A percentile compares a stretch with the other conserved stretches of the same genome.
Conservation (phyloP, 1,140 invertebrate species). For the Acyrthosiphon pisum region DNA sequence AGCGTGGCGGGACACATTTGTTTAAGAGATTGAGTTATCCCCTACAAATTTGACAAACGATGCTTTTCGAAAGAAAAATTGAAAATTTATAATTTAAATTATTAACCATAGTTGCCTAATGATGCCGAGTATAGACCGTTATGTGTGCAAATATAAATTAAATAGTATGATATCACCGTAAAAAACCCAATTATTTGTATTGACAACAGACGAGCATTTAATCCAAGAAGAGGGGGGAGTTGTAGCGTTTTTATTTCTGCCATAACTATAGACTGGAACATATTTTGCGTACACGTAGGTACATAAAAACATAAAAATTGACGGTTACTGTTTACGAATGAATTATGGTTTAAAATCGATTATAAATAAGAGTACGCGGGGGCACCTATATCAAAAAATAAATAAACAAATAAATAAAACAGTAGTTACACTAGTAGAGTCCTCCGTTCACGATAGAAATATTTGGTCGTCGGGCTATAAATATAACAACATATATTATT, state of each 20-base stretch:
- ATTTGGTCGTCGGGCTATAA: background rate
- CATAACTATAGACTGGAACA: background rate
- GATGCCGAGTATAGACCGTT: background rate
- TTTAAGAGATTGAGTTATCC: background rate
- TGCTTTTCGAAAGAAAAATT: background rate
- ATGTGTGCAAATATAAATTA: background rate
- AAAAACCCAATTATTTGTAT: background rate
- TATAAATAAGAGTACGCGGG: background rate
- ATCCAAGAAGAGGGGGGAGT: too few relatives aligned
- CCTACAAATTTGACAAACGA: background rate
- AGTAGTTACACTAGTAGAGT: background rate
- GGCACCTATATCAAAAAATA: too few relatives aligned
- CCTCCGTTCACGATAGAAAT: background rate
- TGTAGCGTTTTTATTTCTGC: background rate
- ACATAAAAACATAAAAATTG: background rate
- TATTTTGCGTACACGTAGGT: background rate
- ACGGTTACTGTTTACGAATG: background rate
- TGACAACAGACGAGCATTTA: background rate
- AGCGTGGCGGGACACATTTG: background rate
- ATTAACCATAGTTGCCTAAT: background rate
- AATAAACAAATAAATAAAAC: background rate
- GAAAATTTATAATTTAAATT: background rate
- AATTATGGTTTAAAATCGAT: background rate
- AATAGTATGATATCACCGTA: background rate
- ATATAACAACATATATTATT: conserved; percentile 9